Evolutionary conservation across 2,113 vertebrate species (phyloP).

Genomic region (Glaucidium brasilianum): DNA sequence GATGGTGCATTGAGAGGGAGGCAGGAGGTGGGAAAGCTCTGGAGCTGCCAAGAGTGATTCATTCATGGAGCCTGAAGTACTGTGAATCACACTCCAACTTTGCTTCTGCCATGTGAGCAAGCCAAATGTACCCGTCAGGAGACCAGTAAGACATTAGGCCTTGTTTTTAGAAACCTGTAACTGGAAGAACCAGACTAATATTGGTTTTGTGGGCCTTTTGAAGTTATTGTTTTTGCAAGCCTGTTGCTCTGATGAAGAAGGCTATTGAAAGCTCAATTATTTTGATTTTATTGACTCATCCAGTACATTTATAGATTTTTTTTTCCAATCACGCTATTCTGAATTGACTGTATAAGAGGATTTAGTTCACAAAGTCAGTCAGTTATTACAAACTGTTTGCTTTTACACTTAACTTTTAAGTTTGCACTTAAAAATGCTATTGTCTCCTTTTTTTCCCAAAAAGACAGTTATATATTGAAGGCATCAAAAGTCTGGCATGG

Average conservation of each 20-base stretch:
- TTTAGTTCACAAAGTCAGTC: neutral
- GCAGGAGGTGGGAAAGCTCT: neutral
- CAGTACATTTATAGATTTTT: neutral
- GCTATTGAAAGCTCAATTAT: neutral
- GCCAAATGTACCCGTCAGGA: neutral
- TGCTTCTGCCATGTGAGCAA: neutral
- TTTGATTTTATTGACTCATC: neutral
- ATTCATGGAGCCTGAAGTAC: neutral
- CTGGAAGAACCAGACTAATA: neutral
- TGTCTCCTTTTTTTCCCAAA: neutral
- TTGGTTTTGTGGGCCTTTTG: neutral
- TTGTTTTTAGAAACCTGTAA: neutral
- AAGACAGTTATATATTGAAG: neutral
- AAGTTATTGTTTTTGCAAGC: neutral
- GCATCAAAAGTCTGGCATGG: neutral
- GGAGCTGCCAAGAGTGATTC: neutral
- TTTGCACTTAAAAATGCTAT: neutral
- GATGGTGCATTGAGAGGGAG: neutral
- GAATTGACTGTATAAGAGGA: neutral
- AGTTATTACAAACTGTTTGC: neutral
- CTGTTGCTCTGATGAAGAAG: neutral
- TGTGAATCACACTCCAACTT: neutral
- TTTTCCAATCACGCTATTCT: neutral
- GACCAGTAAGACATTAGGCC: neutral
- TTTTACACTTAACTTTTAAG: neutral